Conservation (phyloP, 2,113 vertebrate genomes). For the Chascanopsetta lugubris region DNA sequence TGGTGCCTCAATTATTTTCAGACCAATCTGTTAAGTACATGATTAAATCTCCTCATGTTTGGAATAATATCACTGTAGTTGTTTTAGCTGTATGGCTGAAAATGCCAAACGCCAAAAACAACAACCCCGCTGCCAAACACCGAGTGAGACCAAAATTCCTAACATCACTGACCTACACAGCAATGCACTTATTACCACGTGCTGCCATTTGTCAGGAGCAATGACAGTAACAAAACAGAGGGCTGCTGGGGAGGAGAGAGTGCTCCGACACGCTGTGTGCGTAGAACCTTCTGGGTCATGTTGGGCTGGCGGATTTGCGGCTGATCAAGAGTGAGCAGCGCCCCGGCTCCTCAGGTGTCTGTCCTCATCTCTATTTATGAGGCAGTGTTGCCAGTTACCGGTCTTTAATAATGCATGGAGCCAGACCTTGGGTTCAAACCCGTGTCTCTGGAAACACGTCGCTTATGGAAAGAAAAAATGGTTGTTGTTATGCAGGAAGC, state of each 20-base stretch:
- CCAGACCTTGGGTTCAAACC: conserved; percentile 77
- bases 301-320: conserved; percentile 65
- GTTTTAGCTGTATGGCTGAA: conserved; percentile 26
- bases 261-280: conserved; percentile 6
- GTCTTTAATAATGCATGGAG: conserved; percentile 80
- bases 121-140: conserved; percentile 12
- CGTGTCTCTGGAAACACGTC: conserved; percentile 67
- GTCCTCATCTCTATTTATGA: conserved; percentile 81
- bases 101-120: conserved; percentile 19
- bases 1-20: conserved; percentile 18
- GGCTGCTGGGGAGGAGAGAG: conserved; percentile 13
- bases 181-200: conserved; percentile 14
- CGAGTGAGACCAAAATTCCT: conserved; percentile 33
- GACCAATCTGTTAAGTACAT: conserved; percentile 39
- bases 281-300: conserved; percentile 64
- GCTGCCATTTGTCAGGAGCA: conserved; percentile 22
- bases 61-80: conserved; percentile 29
- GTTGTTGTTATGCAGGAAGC: conserved; percentile 73
- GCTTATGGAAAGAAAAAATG: conserved; percentile 49
- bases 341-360: conserved; percentile 65
- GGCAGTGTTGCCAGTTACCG: conserved; percentile 73
- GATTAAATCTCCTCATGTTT: conserved; percentile 34
- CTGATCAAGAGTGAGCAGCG: conserved; percentile 69
- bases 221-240: conserved; percentile 22
- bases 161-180: conserved; percentile 9